Percentiles rank a stretch among this genome's conserved stretches.
Evolutionary conservation across 2,888 invertebrate genomes (phyloP).

Genomic region (Hirtodrosophila histrioides): DNA sequence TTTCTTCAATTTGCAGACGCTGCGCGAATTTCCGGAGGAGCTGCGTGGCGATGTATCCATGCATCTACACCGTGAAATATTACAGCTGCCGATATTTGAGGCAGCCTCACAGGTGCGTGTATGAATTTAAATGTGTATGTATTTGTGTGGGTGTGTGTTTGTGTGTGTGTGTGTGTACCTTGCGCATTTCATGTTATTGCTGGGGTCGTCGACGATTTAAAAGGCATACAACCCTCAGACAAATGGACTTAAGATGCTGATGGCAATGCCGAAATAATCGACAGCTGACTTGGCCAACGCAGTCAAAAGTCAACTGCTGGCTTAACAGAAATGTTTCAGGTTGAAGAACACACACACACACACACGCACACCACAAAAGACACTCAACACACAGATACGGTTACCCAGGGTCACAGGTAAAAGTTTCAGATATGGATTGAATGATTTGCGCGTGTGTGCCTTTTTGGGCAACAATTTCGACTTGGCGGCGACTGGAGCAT

Average conservation of each 20-base stretch:
- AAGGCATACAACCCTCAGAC: constrained; percentile 56
- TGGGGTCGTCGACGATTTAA: constrained; percentile 50
- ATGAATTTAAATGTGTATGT: neutral
- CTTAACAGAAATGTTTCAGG: constrained; percentile 39
- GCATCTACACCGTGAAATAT: constrained; percentile 97
- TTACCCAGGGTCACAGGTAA: constrained; percentile 53
- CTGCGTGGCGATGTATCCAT: constrained; percentile 97
- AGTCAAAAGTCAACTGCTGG: constrained; percentile 71
- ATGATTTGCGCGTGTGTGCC: constrained; percentile 52
- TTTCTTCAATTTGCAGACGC: constrained; percentile 87
- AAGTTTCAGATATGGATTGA: constrained; percentile 39
- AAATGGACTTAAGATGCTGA: constrained; percentile 53
- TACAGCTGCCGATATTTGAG: constrained; percentile 97
- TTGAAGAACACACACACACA: constrained; percentile 5
- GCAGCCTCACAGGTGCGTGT: constrained; percentile 90
- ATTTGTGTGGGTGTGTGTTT: neutral
- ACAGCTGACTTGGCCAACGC: constrained; percentile 41
- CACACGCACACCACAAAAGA: neutral
- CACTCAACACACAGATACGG: neutral
- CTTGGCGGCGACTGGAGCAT: constrained; percentile 57
- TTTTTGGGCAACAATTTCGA: constrained; percentile 34
- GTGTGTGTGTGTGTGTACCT: constrained; percentile 13
- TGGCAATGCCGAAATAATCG: constrained; percentile 69
- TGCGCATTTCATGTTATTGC: constrained; percentile 42
- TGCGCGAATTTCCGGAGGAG: constrained; percentile 98